Percentiles rank a stretch among this genome's conserved stretches.
phyloP scores from a whole-genome alignment of 2,888 invertebrate genomes.

The Zygaena filipendulae region DNA sequence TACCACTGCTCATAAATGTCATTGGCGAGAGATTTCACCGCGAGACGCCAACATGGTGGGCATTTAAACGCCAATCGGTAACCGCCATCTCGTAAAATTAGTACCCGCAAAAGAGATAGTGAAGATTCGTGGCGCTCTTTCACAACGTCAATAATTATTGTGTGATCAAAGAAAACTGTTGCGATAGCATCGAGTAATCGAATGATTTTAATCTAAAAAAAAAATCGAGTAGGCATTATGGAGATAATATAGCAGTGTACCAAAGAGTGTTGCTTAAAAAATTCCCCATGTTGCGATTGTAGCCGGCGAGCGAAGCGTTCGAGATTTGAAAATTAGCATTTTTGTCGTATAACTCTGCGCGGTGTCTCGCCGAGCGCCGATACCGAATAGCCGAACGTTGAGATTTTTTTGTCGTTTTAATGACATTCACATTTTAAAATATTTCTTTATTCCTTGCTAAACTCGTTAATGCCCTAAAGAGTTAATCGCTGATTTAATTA shows the following conservation, averaged over 20 bases:
- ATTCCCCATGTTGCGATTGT: conserved; percentile 49
- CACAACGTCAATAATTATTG: conserved; percentile 60
- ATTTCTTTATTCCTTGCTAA: conserved; percentile 39
- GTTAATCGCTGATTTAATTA: too few relatives aligned
- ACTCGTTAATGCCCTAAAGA: conserved; percentile 22
- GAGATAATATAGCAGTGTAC: too few relatives aligned
- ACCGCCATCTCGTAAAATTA: conserved; percentile 51
- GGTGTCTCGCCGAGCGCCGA: conserved; percentile 59
- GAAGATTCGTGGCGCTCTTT: conserved; percentile 34
- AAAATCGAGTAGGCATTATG: too few relatives aligned
- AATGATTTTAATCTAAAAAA: conserved; percentile 47
- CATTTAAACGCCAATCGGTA: conserved; percentile 41
- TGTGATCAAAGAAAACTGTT: conserved; percentile 60
- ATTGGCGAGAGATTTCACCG: conserved; percentile 32
- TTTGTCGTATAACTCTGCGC: conserved; percentile 66
- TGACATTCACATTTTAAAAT: conserved; percentile 51
- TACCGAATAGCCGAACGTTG: conserved; percentile 44
- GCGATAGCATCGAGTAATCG: conserved; percentile 43
- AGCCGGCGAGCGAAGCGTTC: conserved; percentile 45
- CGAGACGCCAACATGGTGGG: conserved; percentile 26
- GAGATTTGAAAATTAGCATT: conserved; percentile 68
- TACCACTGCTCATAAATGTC: conserved; percentile 34
- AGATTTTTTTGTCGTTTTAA: conserved; percentile 43
- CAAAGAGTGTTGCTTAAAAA: conserved; percentile 24
- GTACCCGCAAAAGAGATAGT: conserved; percentile 48